phyloP scores from a whole-genome alignment of 1,140 invertebrate species.

The Paraescarpia echinospica region DNA sequence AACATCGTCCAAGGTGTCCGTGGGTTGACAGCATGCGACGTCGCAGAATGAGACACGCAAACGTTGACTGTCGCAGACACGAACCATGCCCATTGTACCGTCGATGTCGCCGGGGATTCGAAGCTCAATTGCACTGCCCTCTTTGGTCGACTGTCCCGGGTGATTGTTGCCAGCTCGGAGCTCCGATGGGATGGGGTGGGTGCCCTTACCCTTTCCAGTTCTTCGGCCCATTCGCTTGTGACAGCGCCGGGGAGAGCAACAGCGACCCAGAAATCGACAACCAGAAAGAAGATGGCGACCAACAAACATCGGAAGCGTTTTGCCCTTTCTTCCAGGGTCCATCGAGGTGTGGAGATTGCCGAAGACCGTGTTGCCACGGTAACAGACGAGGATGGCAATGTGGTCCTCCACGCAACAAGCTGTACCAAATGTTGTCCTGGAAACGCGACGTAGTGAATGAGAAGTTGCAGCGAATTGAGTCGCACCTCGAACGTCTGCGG shows the following conservation, averaged over 20 bases:
- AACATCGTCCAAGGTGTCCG: not conserved
- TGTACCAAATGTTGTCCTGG: not conserved
- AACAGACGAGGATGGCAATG: not conserved
- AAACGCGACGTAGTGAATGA: not conserved
- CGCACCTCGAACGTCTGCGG: not conserved
- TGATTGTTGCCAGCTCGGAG: not conserved
- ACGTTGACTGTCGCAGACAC: not conserved
- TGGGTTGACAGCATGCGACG: not conserved
- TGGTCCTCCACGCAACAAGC: not conserved
- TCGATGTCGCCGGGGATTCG: not conserved
- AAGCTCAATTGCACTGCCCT: not conserved
- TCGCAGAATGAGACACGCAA: not conserved
- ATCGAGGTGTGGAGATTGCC: not conserved
- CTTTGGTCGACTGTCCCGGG: not conserved
- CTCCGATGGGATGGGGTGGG: not conserved
- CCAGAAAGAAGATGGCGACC: no score
- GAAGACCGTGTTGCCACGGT: not conserved
- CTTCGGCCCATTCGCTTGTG: not conserved
- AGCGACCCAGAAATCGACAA: not conserved
- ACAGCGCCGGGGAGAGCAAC: not conserved
- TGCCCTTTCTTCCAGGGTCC: not conserved
- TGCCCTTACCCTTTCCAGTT: not conserved
- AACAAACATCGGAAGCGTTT: not conserved
- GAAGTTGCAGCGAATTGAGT: not conserved
- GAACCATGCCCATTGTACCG: not conserved